phyloP scores from a whole-genome alignment of 1,140 invertebrate genomes.

The Stegodyphus dumicola region DNA sequence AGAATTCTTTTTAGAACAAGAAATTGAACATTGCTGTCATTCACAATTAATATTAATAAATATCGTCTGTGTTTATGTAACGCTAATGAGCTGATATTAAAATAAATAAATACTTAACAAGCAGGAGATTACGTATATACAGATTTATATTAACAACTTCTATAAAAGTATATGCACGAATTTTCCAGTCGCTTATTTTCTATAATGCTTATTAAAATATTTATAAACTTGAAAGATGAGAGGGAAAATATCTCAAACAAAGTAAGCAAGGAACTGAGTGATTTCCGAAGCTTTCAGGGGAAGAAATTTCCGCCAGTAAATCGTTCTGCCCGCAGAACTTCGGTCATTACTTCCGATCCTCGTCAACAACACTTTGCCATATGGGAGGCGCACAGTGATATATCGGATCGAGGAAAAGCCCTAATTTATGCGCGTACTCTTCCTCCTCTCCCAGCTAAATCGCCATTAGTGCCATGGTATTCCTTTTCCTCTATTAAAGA shows the following conservation, averaged over 20 bases:
- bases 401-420: neutral
- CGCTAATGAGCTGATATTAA: too few relatives aligned
- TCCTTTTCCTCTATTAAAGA: neutral
- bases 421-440: constrained; percentile 29
- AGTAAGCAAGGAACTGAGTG: neutral
- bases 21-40: too few relatives aligned
- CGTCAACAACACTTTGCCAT: neutral
- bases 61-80: too few relatives aligned
- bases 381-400: neutral
- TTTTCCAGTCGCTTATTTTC: too few relatives aligned
- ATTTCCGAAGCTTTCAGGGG: neutral
- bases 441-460: constrained; percentile 19
- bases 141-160: too few relatives aligned
- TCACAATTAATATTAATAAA: too few relatives aligned
- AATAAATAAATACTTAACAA: too few relatives aligned
- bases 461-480: constrained; percentile 18
- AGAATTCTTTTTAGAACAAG: too few relatives aligned
- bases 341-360: neutral
- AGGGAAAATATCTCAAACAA: neutral
- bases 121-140: too few relatives aligned
- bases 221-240: neutral
- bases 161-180: too few relatives aligned
- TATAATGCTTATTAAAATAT: neutral
- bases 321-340: neutral
- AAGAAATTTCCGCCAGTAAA: constrained; percentile 9